Conservation (phyloP, 2,888 invertebrate genomes). For the Chymomyza procnemis region DNA sequence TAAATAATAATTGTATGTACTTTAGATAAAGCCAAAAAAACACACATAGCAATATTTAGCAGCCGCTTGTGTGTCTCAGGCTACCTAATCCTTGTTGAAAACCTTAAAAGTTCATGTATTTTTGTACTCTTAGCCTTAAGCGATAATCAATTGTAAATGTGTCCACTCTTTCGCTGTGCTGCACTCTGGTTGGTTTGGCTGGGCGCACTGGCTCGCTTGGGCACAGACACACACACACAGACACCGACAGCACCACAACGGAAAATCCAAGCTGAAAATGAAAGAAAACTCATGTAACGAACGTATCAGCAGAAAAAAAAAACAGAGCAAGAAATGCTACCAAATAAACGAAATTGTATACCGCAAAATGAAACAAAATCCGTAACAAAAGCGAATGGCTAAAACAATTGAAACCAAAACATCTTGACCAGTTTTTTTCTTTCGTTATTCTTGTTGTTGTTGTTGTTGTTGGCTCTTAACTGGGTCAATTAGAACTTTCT, state of each 20-base stretch:
- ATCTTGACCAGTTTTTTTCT: neutral
- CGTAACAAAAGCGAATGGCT: neutral
- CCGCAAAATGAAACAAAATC: neutral
- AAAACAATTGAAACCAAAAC: neutral
- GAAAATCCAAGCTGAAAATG: neutral
- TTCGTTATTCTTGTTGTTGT: neutral
- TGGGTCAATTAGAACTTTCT: conserved; percentile 52
- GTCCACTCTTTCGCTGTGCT: neutral
- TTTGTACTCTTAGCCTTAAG: conserved; percentile 7
- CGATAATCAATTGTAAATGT: neutral
- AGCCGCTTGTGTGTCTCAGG: neutral
- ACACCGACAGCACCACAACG: neutral
- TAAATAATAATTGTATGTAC: neutral
- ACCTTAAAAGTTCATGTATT: conserved; percentile 1
- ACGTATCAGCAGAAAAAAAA: neutral
- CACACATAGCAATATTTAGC: no score
- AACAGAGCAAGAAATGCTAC: neutral
- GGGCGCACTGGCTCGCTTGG: neutral
- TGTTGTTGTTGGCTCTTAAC: conserved; percentile 15
- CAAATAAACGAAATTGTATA: conserved; percentile 3
- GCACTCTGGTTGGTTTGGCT: neutral
- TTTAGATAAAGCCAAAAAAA: conserved; percentile 12
- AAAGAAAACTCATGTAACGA: neutral
- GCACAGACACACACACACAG: neutral
- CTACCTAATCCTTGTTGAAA: neutral